phyloP scores from a whole-genome alignment of 2,888 invertebrate species.

The Apamea monoglypha region DNA sequence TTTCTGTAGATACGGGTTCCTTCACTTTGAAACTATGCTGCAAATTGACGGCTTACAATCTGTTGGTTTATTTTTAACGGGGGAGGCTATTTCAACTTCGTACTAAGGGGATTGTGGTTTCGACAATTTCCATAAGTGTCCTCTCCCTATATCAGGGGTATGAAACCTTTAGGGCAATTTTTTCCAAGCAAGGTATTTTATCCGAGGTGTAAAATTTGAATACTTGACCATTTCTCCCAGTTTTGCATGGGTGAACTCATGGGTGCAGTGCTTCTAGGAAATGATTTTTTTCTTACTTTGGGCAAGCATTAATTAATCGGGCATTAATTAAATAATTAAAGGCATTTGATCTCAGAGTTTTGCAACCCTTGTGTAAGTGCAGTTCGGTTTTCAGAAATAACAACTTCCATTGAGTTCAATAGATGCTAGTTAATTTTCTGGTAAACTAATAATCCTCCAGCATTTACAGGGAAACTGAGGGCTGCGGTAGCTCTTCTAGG shows the following conservation, averaged over 20 bases:
- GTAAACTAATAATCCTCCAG: background rate
- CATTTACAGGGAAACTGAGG: background rate
- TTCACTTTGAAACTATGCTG: slow-evolving; percentile 71
- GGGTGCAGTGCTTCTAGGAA: background rate
- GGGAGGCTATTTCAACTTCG: background rate
- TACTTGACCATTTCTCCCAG: background rate
- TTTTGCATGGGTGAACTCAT: background rate
- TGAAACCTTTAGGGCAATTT: background rate
- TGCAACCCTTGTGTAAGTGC: background rate
- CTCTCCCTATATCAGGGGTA: background rate
- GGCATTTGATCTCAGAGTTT: background rate
- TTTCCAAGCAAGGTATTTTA: background rate
- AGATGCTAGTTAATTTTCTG: background rate
- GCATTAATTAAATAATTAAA: too few relatives aligned
- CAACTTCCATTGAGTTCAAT: background rate
- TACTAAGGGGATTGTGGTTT: background rate
- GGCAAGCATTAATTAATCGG: too few relatives aligned
- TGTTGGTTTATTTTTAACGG: slow-evolving; percentile 40
- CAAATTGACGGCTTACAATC: slow-evolving; percentile 53
- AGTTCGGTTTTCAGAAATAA: background rate
- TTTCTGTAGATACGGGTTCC: slow-evolving; percentile 73
- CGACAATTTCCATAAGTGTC: background rate
- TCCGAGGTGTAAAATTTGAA: background rate
- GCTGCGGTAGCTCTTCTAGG: background rate
- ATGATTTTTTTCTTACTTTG: background rate